Percentiles rank a stretch among this genome's conserved stretches.
Evolutionary conservation across 2,888 invertebrate species (phyloP).

Genomic region (Amiota minor): DNA sequence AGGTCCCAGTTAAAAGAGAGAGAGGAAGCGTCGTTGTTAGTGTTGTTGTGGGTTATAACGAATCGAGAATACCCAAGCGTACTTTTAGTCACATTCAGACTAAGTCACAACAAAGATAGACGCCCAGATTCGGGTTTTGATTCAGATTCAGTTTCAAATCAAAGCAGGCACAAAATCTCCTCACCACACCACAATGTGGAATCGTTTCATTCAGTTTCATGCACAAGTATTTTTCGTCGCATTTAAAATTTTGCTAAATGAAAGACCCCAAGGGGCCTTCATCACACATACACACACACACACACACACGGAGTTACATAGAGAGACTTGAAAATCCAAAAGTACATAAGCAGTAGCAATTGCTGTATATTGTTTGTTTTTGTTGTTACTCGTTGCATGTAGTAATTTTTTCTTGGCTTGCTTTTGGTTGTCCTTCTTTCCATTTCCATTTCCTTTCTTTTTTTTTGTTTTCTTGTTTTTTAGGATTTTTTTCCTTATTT

Average conservation of each 20-base stretch:
- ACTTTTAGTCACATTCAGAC: neutral
- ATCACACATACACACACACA: too few species aligned
- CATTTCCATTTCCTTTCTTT: too few species aligned
- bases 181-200: too few species aligned
- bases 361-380: neutral
- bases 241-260: constrained; percentile 24
- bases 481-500: neutral
- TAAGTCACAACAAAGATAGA: constrained; percentile 22
- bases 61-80: constrained; percentile 43
- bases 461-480: too few species aligned
- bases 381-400: neutral
- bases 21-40: too few species aligned
- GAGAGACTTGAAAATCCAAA: too few species aligned
- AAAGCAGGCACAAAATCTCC: too few species aligned
- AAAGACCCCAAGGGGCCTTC: constrained; percentile 13
- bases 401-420: neutral
- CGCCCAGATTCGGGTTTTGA: constrained; percentile 8
- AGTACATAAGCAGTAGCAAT: neutral
- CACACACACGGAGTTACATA: too few species aligned
- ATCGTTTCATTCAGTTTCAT: too few species aligned
- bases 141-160: neutral
- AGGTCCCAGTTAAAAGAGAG: too few species aligned
- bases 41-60: constrained; percentile 14
- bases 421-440: neutral
- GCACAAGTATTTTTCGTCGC: constrained; percentile 1